phyloP scores from a whole-genome alignment of 2,888 invertebrate genomes.

The Cataglyphis rosenhaueri region DNA sequence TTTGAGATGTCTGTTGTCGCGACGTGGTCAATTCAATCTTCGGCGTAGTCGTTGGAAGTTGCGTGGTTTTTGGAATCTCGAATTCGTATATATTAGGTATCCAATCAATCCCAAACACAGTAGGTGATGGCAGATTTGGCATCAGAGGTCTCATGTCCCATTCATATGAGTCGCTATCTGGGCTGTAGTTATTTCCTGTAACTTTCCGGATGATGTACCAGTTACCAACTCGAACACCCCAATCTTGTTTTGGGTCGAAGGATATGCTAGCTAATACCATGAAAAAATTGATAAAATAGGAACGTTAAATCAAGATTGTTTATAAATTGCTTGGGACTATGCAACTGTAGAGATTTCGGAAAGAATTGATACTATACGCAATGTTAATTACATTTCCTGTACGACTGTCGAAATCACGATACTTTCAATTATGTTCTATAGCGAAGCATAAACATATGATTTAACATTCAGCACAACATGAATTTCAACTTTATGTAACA shows the following conservation, averaged over 20 bases:
- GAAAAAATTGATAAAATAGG: slow-evolving; percentile 3
- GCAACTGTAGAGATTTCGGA: background rate
- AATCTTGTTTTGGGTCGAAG: slow-evolving; percentile 76
- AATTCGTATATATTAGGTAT: background rate
- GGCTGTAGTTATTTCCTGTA: background rate
- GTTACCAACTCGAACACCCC: slow-evolving; percentile 77
- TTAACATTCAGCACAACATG: slow-evolving; percentile 4
- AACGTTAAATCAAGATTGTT: background rate
- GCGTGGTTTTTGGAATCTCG: background rate
- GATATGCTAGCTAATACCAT: slow-evolving; percentile 70
- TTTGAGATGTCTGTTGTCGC: slow-evolving; percentile 13
- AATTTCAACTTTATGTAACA: slow-evolving; percentile 2
- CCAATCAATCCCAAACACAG: slow-evolving; percentile 16
- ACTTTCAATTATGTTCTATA: slow-evolving; percentile 26
- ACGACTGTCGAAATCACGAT: slow-evolving; percentile 24
- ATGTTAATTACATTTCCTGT: slow-evolving; percentile 11
- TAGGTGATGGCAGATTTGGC: background rate
- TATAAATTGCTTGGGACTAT: background rate
- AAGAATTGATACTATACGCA: background rate
- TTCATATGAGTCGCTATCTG: slow-evolving; percentile 47
- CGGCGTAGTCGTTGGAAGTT: slow-evolving; percentile 4
- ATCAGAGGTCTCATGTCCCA: slow-evolving; percentile 18
- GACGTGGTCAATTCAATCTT: slow-evolving; percentile 2
- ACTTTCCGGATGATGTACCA: slow-evolving; percentile 78
- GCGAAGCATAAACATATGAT: slow-evolving; percentile 46